These are phyloP conservation scores for Cirrhinus molitorella DNA, from an alignment of 2,797 vertebrate species.

Conservation along the genomic window DNA sequence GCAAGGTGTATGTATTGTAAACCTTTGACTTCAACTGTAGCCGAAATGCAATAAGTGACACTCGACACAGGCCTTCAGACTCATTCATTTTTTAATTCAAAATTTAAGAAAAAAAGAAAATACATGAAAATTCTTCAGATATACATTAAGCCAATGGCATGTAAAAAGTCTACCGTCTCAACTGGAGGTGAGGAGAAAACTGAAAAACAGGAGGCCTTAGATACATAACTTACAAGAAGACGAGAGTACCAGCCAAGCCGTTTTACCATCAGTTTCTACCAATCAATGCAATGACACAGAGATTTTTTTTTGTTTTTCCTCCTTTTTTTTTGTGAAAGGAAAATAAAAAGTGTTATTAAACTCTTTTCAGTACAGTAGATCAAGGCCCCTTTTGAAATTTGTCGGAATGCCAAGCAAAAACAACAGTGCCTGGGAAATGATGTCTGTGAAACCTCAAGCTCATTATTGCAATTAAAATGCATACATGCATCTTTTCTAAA, in stretches of 20 bases:
- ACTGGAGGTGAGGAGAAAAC: slow-evolving; percentile 81
- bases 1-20: too few relatives aligned
- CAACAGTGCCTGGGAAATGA: slow-evolving; percentile 73
- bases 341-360: slow-evolving; percentile 60
- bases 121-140: slow-evolving; percentile 80
- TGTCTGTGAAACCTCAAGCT: slow-evolving; percentile 76
- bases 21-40: too few relatives aligned
- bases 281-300: slow-evolving; percentile 74
- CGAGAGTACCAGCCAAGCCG: slow-evolving; percentile 71
- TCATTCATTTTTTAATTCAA: slow-evolving; percentile 81
- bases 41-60: slow-evolving; percentile 29
- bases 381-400: slow-evolving; percentile 79
- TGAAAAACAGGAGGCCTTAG: slow-evolving; percentile 85
- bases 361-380: slow-evolving; percentile 71
- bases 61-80: slow-evolving; percentile 54
- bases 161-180: slow-evolving; percentile 83
- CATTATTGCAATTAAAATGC: slow-evolving; percentile 82
- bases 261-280: slow-evolving; percentile 63
- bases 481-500: slow-evolving; percentile 74
- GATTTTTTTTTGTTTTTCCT: slow-evolving; percentile 47
- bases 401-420: slow-evolving; percentile 80
- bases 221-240: slow-evolving; percentile 81
- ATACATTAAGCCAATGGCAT: slow-evolving; percentile 84
- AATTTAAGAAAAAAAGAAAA: slow-evolving; percentile 78
- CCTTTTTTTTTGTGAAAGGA: slow-evolving; percentile 65